Conservation (phyloP, 1,140 invertebrate species). For the Vollenhovia emeryi region DNA sequence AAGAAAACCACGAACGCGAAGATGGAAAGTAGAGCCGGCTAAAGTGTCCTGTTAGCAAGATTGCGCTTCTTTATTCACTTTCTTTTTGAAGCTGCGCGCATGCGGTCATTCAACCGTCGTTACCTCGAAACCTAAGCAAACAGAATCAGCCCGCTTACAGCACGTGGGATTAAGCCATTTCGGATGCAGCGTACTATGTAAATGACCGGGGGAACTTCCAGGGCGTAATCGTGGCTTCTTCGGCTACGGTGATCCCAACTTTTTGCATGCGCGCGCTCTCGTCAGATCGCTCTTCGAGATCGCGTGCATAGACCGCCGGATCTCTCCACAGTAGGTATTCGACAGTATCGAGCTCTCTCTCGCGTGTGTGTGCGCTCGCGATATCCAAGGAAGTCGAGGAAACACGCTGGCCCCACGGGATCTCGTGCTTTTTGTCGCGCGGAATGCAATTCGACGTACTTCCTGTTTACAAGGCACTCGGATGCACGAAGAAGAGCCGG, state of each 20-base stretch:
- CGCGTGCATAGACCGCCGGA: background rate
- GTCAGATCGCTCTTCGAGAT: conserved; percentile 17
- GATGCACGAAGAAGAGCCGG: conserved; percentile 13
- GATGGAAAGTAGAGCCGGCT: conserved; percentile 33
- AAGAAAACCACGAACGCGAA: conserved; percentile 31
- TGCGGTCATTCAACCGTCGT: conserved; percentile 15
- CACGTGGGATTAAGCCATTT: conserved; percentile 27
- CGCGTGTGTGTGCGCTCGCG: background rate
- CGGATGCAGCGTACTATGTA: background rate
- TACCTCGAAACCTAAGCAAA: conserved; percentile 27
- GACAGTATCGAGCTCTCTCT: background rate
- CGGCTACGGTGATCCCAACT: background rate
- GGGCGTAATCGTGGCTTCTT: background rate
- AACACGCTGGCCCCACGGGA: background rate
- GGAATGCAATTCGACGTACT: conserved; percentile 42
- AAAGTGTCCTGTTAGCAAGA: conserved; percentile 37
- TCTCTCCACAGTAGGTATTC: too few relatives aligned
- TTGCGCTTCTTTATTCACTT: conserved; percentile 62
- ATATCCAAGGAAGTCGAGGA: conserved; percentile 6
- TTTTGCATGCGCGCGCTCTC: background rate
- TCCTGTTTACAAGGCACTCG: conserved; percentile 45
- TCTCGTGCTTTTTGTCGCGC: conserved; percentile 22
- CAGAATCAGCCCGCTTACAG: conserved; percentile 13
- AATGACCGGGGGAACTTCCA: conserved; percentile 12
- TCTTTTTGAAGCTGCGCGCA: conserved; percentile 38